Base-by-base conservation (phyloP, 2,113 vertebrate species). In the Brienomyrus brachyistius region DNA sequence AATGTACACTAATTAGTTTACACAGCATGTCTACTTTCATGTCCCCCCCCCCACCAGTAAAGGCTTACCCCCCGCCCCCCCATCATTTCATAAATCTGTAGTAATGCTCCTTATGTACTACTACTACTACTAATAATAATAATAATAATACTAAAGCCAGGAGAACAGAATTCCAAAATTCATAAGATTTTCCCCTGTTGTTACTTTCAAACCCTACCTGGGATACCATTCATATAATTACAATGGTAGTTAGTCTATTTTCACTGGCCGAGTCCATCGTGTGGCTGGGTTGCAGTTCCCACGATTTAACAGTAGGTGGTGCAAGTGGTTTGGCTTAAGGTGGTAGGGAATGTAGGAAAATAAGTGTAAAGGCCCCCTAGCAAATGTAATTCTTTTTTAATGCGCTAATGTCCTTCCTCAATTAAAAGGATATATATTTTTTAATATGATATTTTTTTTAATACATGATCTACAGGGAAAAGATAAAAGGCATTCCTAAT, bases 261-360 rank as follows among this genome's bases (percentile, higher is more conserved):
- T 40, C 35, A 43, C 9, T 43, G 35, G 74, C 74, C 15, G 35
- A 80, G 31, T 43, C 35, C 15, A 40, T 5, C n/a, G 2, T 52
- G 3, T 87, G 13, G n/a, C 48, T 87, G 27, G 50, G 0, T 50
- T 89, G 80, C 40, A 87, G n/a, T 56, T 17, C 6, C 23, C 15
- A 51, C 15, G n/a, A 83, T 48, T 13, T 10, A 35, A 90, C 92
- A 90, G 88, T 77, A 92, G 92, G 90, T 91, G 92, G 91, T 86
- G 90, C 86, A 31, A 90, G 89, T 62, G 91, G 19, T 85, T 90
- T 87, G 51, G 50, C 51, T 43, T 85, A 19, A 10, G 87, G 35
- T 62, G 27, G 3, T 11, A 59, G 21, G 9, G 54, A 88, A 43
- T 23, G 82, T 21, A 50, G 47, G 82, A 50, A 43, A 23, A 85